Base-by-base conservation (phyloP, 1,140 invertebrate species). In the Drosophila pseudoobscura region DNA sequence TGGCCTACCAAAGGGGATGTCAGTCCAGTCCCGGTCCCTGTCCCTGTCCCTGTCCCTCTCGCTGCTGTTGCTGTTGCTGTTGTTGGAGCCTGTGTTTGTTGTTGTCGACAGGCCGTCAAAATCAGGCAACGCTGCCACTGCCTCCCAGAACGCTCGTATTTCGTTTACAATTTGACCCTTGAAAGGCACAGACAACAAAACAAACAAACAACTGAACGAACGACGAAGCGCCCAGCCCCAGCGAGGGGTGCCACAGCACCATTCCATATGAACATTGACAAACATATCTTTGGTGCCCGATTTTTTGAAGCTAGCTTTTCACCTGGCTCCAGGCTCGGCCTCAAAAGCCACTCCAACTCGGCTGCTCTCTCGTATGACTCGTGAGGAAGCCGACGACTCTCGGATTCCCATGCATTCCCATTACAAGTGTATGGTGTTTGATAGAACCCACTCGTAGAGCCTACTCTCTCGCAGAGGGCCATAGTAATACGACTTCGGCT, bases 121-220 rank as follows among this genome's bases (percentile, higher is more conserved):
- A 70, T 75, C 79, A 83, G 79, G 79, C 79, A 55, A 47, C 55
- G 57, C 55, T 56, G 72, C 41, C 41, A 26, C 24, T 47, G 11
- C 54, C 63, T 69, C 73, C 80, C 80, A 61, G 52, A 61, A 54
- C 66, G 65, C 76, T 84, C 63, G 76, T 79, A 84, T 80, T 85
- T 79, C 80, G 80, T 78, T 84, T 84, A 79, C 80, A 84, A 79
- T 73, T 84, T 84, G 80, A 85, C 76, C 80, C 72, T 69, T 84
- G 68, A 84, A 84, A 85, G 73, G 76, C 68, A 76, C 56, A 76
- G 72, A 71, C 59, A 64, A 54, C 17, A 47, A 17, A 52, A 70
- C 70, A 69, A 64, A 78, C 55, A 75, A 54, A 69, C 53, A 53
- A 75, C 52, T 54, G 4, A n/a, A 20, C 15, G 6, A 24, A 50